Conservation (phyloP, 2,113 vertebrate genomes). For the Rhinoderma darwinii region DNA sequence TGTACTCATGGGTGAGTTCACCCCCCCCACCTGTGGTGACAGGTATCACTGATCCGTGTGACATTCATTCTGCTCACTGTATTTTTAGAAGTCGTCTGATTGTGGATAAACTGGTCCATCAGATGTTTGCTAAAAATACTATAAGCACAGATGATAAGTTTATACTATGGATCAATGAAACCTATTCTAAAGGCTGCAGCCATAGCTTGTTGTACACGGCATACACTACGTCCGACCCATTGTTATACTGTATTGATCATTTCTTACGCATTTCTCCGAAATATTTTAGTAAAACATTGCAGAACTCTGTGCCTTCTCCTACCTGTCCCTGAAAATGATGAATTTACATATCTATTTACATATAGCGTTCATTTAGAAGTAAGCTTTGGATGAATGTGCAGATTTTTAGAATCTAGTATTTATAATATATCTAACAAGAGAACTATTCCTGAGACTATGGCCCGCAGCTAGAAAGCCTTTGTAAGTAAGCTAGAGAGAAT, state of each 20-base stretch:
- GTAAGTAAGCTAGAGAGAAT: conserved; percentile 51
- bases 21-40: neutral
- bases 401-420: conserved; percentile 34
- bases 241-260: neutral
- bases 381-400: conserved; percentile 12
- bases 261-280: neutral
- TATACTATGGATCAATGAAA: neutral
- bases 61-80: neutral
- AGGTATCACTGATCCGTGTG: conserved; percentile 7
- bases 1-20: neutral
- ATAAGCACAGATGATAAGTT: neutral
- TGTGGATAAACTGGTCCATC: neutral
- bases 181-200: neutral
- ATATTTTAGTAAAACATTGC: conserved; percentile 3
- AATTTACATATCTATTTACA: conserved; percentile 20
- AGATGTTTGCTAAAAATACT: conserved; percentile 29
- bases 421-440: conserved; percentile 44
- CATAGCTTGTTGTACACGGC: neutral
- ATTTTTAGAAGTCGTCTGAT: neutral
- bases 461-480: conserved; percentile 56
- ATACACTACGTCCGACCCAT: neutral
- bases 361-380: neutral
- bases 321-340: neutral
- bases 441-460: conserved; percentile 50
- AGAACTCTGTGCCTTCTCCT: neutral